These are phyloP conservation scores for Blastomussa wellsi DNA, from an alignment of 92 coral and sea anemone species.

Conservation along the genomic window DNA sequence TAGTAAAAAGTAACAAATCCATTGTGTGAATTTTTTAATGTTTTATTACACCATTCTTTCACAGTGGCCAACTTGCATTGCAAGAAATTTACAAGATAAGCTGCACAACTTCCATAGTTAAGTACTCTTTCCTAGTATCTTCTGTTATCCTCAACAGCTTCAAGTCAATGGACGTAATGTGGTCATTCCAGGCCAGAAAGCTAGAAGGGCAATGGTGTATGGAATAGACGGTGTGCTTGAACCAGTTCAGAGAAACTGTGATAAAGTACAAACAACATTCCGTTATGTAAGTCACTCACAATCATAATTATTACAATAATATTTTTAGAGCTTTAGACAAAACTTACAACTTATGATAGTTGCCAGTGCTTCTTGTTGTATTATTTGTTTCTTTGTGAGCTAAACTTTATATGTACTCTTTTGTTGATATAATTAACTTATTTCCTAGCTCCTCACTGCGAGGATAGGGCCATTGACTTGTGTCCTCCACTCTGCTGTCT, in stretches of 20 bases:
- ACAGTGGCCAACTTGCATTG: not conserved
- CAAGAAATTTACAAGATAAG: not conserved
- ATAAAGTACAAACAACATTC: not conserved
- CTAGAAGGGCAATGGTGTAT: slow-evolving; percentile 58
- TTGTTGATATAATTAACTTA: no score
- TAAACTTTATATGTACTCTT: no score
- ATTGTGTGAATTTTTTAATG: no score
- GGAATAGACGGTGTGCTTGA: slow-evolving; percentile 48
- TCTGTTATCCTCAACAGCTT: slow-evolving; percentile 29
- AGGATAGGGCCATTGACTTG: no score
- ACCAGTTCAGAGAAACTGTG: slow-evolving; percentile 65
- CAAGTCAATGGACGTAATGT: slow-evolving; percentile 61
- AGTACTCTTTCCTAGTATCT: not conserved
- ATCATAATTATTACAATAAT: no score
- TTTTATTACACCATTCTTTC: not conserved
- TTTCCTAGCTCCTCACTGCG: no score
- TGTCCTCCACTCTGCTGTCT: no score
- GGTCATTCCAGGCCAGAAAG: slow-evolving; percentile 25
- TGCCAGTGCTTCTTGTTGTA: no score
- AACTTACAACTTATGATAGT: no score
- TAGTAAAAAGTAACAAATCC: not conserved
- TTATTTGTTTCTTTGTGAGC: no score
- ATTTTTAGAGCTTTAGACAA: no score
- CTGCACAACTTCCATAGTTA: not conserved
- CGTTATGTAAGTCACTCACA: slow-evolving; percentile 4